These are phyloP conservation scores for Parnassius mnemosyne DNA, from an alignment of 2,888 invertebrate genomes.

Conservation along the genomic window DNA sequence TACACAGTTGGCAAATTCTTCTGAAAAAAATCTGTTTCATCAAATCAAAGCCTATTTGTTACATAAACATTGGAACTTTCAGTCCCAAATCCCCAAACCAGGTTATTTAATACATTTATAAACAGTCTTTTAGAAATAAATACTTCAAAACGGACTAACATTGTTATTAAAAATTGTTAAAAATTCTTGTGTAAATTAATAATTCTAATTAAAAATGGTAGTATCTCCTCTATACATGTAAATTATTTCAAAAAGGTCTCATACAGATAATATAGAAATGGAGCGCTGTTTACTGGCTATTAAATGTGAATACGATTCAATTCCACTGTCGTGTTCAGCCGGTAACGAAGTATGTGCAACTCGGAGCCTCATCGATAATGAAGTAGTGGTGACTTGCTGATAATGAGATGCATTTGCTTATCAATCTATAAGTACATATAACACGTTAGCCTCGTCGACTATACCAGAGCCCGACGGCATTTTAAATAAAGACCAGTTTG, in stretches of 20 bases:
- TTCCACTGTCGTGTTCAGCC: slow-evolving; percentile 55
- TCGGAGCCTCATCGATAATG: slow-evolving; percentile 44
- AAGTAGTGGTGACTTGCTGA: slow-evolving; percentile 56
- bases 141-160: too few species aligned
- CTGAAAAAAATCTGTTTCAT: too few species aligned
- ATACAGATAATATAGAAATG: slow-evolving; percentile 65
- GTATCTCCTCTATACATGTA: slow-evolving; percentile 47
- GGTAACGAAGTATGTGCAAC: slow-evolving; percentile 50
- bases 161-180: too few species aligned
- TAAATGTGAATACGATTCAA: slow-evolving; percentile 73
- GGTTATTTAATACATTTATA: too few species aligned
- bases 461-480: slow-evolving; percentile 4
- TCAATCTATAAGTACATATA: slow-evolving; percentile 20
- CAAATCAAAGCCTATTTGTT: too few species aligned
- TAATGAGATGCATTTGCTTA: slow-evolving; percentile 36
- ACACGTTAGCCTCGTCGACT: slow-evolving; percentile 25
- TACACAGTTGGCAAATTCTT: too few species aligned
- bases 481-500: slow-evolving; percentile 20
- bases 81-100: too few species aligned
- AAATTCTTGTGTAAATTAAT: too few species aligned
- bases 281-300: slow-evolving; percentile 72
- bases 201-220: neutral
- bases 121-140: too few species aligned
- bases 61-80: too few species aligned
- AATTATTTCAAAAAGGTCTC: slow-evolving; percentile 54